Percentiles rank a stretch among this genome's conserved stretches.
Conservation (phyloP, 2,888 invertebrate genomes). For the Fragum whitleyi region DNA sequence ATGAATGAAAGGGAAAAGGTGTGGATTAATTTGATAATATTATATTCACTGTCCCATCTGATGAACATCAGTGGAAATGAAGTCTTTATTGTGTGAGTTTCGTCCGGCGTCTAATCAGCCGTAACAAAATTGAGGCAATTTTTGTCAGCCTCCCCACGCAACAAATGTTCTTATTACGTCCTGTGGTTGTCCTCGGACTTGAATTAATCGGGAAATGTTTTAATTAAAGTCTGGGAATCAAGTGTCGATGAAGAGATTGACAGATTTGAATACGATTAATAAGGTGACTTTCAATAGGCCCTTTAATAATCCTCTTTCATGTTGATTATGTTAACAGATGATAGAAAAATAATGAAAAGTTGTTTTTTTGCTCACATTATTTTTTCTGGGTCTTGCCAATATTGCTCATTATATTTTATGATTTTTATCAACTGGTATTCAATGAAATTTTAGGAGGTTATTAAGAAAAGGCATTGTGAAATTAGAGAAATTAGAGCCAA, state of each 20-base stretch:
- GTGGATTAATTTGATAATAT: not conserved
- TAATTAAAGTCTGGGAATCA: constrained; percentile 21
- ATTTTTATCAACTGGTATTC: not conserved
- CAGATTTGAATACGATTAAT: constrained; percentile 34
- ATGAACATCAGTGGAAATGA: constrained; percentile 16
- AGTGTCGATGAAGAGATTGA: constrained; percentile 26
- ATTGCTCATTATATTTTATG: not conserved
- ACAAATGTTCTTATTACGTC: constrained; percentile 44
- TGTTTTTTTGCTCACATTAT: not conserved
- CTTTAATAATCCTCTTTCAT: constrained; percentile 14
- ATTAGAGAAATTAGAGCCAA: too few species aligned
- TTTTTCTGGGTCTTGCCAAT: not conserved
- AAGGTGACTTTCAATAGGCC: constrained; percentile 3
- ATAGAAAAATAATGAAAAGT: constrained; percentile 6
- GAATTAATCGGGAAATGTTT: constrained; percentile 28
- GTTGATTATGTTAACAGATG: constrained; percentile 16
- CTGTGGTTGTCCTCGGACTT: constrained; percentile 25
- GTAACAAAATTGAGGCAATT: constrained; percentile 29
- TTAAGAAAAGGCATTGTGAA: too few species aligned
- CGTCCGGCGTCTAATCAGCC: constrained; percentile 12
- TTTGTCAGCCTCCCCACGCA: constrained; percentile 26
- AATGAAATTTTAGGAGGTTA: too few species aligned
- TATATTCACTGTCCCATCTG: constrained; percentile 20
- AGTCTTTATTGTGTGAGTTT: constrained; percentile 21
- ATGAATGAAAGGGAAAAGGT: not conserved